phyloP scores from a whole-genome alignment of 2,797 vertebrate species.

The Sebastes steindachneri region DNA sequence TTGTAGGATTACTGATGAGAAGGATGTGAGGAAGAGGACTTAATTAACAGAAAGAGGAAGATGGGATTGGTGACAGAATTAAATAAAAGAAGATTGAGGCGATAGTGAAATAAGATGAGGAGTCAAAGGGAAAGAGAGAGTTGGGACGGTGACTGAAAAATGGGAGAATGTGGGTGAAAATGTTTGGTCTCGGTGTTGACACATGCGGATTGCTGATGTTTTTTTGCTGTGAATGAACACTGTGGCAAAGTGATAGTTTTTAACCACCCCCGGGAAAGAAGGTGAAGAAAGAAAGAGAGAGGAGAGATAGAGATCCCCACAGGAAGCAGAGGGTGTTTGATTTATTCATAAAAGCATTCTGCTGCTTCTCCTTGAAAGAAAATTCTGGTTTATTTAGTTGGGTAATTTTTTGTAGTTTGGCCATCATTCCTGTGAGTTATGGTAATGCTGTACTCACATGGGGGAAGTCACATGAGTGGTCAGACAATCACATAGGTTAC shows the following conservation, averaged over 20 bases:
- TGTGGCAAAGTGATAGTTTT: conserved; percentile 31
- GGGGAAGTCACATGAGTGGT: not conserved
- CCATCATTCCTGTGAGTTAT: not conserved
- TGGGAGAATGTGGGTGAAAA: conserved; percentile 8
- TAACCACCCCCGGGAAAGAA: conserved; percentile 7
- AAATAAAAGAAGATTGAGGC: not conserved
- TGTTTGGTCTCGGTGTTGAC: conserved; percentile 38
- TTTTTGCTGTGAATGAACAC: conserved; percentile 37
- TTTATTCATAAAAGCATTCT: not conserved
- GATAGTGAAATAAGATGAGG: not conserved
- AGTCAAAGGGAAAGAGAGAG: not conserved
- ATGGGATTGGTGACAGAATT: not conserved
- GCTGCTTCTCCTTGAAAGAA: not conserved
- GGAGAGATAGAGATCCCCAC: not conserved
- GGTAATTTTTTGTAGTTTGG: not conserved
- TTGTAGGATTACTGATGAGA: not conserved
- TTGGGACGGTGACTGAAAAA: conserved; percentile 10
- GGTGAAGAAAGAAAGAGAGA: conserved; percentile 11
- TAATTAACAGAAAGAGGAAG: not conserved
- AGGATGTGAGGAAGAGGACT: not conserved
- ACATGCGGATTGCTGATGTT: conserved; percentile 49
- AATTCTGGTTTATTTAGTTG: not conserved
- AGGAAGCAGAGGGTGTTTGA: not conserved
- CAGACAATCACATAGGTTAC: not conserved
- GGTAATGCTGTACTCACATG: not conserved